These are phyloP conservation scores for Trichopoda pennipes DNA, from an alignment of 2,888 invertebrate species.

Conservation along the genomic window DNA sequence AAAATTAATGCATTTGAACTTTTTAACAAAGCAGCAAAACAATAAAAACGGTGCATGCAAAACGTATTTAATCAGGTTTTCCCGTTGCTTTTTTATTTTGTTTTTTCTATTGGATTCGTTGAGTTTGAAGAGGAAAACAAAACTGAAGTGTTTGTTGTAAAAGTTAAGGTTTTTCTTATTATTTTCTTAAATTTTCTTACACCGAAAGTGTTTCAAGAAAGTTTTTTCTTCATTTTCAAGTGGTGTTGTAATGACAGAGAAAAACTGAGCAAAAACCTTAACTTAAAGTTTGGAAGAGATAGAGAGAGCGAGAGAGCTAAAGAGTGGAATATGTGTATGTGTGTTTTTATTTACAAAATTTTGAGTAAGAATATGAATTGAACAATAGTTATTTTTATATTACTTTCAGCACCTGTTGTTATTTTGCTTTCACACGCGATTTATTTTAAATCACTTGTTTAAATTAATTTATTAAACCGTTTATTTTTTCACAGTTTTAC, in stretches of 20 bases:
- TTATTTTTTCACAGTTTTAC: background rate
- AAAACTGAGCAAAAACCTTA: background rate
- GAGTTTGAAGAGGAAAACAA: conserved; percentile 55
- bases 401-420: conserved; percentile 60
- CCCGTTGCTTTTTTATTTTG: background rate
- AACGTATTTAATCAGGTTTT: conserved; percentile 49
- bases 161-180: conserved; percentile 48
- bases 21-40: background rate
- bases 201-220: conserved; percentile 50
- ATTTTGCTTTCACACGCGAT: conserved; percentile 56
- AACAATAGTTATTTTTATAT: background rate
- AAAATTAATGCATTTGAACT: conserved; percentile 27
- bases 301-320: background rate
- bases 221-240: conserved; percentile 33
- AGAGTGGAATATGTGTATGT: no score
- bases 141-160: conserved; percentile 53
- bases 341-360: background rate
- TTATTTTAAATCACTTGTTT: conserved; percentile 19
- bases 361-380: conserved; percentile 34
- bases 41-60: conserved; percentile 45
- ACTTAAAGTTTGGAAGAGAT: background rate
- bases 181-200: conserved; percentile 39
- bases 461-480: background rate
- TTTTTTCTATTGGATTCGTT: conserved; percentile 34
- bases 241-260: conserved; percentile 22